Base-by-base conservation (phyloP, 1,140 invertebrate species). In the Agraylea sexmaculata region DNA sequence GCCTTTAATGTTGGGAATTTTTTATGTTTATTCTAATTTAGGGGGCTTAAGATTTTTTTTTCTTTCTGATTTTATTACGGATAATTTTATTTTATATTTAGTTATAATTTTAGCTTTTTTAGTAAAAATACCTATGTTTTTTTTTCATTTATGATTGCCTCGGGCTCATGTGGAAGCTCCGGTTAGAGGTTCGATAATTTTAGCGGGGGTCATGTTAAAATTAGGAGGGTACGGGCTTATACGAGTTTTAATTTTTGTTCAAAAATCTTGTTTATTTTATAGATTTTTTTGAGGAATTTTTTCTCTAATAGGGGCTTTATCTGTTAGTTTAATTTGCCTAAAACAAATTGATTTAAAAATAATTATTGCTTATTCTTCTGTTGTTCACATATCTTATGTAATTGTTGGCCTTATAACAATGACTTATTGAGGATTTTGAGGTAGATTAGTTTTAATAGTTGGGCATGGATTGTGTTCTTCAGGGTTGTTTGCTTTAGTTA, bases 91-190 rank as follows among this genome's bases (percentile, higher is more conserved):
- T 49, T 52, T 72, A 55, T 70, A 65, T 64, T 53, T 68, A 50
- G 56, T 52, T 53, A 60, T 75, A 59, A 58, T 68, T 51, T 48
- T 70, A 43, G 64, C 68, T 48, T 79, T 80, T 75, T 68, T 78
- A 60, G 66, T 79, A 37, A 80, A 80, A 66, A 67, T 78, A 51
- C 77, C 78, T 16, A 70, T 78, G 59, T 79, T 68, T 74, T 62
- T 71, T 53, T 46, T 76, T 64, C 77, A 80, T 73, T 64, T 78
- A 52, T 80, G 78, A 58, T 58, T 82, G 37, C 77, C 77, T 35
- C 79, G 78, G 40, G 77, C 76, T 65, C 77, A 80, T 74, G 76
- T 81, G 15, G 76, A 82, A 54, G 75, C 76, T 49, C 75, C 77
- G n/a, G 54, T 78, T 56, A 67, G 66, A 33, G 74, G 75, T 4